These are phyloP conservation scores for Aphidius gifuensis DNA, from an alignment of 1,140 invertebrate genomes.

Conservation along the genomic window DNA sequence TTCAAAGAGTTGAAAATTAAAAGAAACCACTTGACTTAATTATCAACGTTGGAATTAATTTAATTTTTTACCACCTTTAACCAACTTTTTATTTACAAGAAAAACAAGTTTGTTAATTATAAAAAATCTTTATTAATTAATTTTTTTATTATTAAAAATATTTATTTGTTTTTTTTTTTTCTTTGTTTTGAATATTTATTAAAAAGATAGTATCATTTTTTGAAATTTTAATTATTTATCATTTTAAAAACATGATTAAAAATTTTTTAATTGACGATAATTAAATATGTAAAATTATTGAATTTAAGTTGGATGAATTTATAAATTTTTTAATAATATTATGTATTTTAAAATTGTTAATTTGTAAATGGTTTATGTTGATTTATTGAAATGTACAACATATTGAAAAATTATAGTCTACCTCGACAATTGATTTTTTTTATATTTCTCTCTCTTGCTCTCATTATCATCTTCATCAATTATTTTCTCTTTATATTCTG, in stretches of 20 bases:
- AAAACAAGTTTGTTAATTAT: neutral
- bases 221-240: too few relatives aligned
- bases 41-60: neutral
- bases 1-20: neutral
- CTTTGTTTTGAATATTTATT: too few relatives aligned
- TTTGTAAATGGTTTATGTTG: conserved; percentile 4
- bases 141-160: too few relatives aligned
- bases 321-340: too few relatives aligned
- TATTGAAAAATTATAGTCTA: conserved; percentile 10
- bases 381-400: conserved; percentile 11
- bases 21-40: conserved; percentile 10
- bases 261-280: too few relatives aligned
- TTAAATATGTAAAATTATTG: too few relatives aligned
- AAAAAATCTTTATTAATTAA: too few relatives aligned
- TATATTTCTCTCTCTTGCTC: neutral
- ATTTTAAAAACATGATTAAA: too few relatives aligned
- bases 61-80: conserved; percentile 1
- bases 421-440: conserved; percentile 7
- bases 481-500: conserved; percentile 1
- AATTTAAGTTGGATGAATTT: too few relatives aligned
- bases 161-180: too few relatives aligned
- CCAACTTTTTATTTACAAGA: neutral
- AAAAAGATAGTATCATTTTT: too few relatives aligned
- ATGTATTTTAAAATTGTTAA: too few relatives aligned
- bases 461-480: neutral